Conservation (phyloP, 2,113 vertebrate species). For the Anser brachyrhynchus region DNA sequence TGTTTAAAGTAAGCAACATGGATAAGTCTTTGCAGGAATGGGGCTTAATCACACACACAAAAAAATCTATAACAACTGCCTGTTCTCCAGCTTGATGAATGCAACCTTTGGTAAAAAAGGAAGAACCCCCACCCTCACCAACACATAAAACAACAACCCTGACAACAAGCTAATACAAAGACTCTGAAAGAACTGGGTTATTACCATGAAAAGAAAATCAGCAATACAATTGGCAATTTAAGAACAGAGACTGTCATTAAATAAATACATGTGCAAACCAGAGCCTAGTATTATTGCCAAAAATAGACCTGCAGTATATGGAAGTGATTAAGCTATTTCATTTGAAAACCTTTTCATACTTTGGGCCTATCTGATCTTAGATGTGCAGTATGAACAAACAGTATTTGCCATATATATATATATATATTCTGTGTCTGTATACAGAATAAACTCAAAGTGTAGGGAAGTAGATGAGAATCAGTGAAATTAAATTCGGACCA, state of each 20-base stretch:
- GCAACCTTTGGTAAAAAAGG: neutral
- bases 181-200: neutral
- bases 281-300: neutral
- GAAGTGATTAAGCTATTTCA: constrained; percentile 15
- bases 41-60: neutral
- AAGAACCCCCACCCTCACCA: neutral
- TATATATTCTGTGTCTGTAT: neutral
- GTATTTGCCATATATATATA: neutral
- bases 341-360: neutral
- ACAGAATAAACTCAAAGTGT: neutral
- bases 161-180: neutral
- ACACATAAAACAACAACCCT: neutral
- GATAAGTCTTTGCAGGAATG: neutral
- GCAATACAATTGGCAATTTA: constrained; percentile 45
- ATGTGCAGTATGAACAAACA: neutral
- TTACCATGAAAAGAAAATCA: constrained; percentile 43
- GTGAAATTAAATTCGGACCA: neutral
- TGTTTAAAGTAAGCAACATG: neutral
- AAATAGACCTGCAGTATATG: constrained; percentile 39
- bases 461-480: neutral
- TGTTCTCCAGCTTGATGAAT: neutral
- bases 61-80: neutral
- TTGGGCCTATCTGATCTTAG: neutral
- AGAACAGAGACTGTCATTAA: constrained; percentile 31
- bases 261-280: constrained; percentile 45